A percentile compares a stretch with the other conserved stretches of the same genome.
Conservation (phyloP, 1,140 invertebrate species). For the Drosophila guanche region DNA sequence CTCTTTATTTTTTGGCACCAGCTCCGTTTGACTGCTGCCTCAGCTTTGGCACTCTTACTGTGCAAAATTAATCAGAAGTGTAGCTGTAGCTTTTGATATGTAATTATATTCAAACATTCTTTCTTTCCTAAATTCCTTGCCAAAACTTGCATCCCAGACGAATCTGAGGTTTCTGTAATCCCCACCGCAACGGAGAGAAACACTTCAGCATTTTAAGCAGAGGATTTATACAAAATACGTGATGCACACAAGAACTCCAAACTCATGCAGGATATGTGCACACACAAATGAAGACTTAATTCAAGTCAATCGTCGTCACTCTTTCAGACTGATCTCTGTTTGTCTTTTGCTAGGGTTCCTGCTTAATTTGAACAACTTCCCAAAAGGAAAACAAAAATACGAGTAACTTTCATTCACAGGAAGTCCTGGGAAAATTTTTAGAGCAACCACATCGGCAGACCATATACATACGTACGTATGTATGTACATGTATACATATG, state of each 20-base stretch:
- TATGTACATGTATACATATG: constrained; percentile 35
- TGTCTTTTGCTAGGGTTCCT: too few relatives aligned
- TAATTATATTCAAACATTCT: constrained; percentile 46
- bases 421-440: background rate
- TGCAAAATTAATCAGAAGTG: background rate
- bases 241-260: constrained; percentile 10
- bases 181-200: constrained; percentile 14
- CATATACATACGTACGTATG: background rate
- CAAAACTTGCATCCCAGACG: constrained; percentile 13
- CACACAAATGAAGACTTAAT: constrained; percentile 21
- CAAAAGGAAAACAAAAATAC: too few relatives aligned
- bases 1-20: background rate
- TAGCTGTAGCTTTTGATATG: constrained; percentile 37
- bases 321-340: too few relatives aligned
- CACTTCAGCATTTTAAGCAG: constrained; percentile 55
- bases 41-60: background rate
- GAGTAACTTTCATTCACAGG: too few relatives aligned
- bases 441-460: constrained; percentile 51
- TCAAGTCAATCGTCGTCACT: constrained; percentile 14
- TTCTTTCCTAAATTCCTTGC: constrained; percentile 23
- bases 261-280: constrained; percentile 16
- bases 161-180: constrained; percentile 24
- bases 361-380: too few relatives aligned
- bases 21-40: constrained; percentile 14
- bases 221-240: constrained; percentile 55